Evolutionary conservation across 2,113 vertebrate genomes (phyloP), one percentile per base, ranked within the genome.

Genomic region (Ictidomys tridecemlineatus): DNA sequence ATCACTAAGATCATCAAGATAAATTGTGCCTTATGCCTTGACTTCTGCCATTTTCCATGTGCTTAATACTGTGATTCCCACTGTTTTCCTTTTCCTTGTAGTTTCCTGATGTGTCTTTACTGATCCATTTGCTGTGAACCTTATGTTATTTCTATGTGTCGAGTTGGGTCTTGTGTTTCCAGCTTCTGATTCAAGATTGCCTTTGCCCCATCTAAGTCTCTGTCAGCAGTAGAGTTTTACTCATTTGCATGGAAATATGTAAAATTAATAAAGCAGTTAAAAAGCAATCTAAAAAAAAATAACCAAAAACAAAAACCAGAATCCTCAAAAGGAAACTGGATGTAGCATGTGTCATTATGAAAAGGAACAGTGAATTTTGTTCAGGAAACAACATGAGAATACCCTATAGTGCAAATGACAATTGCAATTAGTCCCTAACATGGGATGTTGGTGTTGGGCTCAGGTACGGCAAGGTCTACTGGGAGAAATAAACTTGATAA

Each of bases 191-290:
- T 89, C 80, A 48, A 96, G 32, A 92, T 96, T 93, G 93, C 85
- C 89, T 97, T 91, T 91, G 42, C 91, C 85, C 39, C 30, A 61
- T 91, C 67, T 92, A 93, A 93, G 84, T 97, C 96, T 95, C 91
- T 97, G 95, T 97, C 88, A 91, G 79, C 53, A 77, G 77, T 94
- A 89, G 30, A 91, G 37, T 95, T 84, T 96, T 85, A 73, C 73
- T 89, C 56, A 90, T 96, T 94, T 97, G 97, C 96, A 97, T 97
- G 97, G 82, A 96, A 97, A 97, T 88, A 78, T 93, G 63, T 98
- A 63, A 97, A 91, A 77, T 96, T 91, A 97, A 98, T 97, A 58
- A 58, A 58, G 56, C 20, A 8, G 56, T 58, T 58, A 58, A 58
- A 58, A 58, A 58, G 20, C 56, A 58, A 58, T 22, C 56, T 56